Conservation (phyloP, 2,888 invertebrate genomes). For the Hemicrepidius hirtus region DNA sequence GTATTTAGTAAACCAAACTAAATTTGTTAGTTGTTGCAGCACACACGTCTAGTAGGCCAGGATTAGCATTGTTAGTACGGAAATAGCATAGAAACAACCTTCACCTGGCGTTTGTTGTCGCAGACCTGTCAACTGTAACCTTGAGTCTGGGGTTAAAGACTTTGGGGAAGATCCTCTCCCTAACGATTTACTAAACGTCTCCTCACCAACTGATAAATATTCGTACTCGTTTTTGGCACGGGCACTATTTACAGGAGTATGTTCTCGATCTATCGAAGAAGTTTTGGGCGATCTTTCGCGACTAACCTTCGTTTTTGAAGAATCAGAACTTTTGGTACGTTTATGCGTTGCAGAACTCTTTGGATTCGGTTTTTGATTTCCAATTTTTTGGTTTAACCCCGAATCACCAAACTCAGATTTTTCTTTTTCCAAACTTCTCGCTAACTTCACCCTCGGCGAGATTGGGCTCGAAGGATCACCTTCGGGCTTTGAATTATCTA, state of each 20-base stretch:
- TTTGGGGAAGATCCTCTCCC: slow-evolving; percentile 48
- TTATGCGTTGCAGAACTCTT: background rate
- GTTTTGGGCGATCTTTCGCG: slow-evolving; percentile 35
- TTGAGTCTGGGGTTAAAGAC: slow-evolving; percentile 48
- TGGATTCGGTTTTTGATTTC: background rate
- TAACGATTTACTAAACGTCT: slow-evolving; percentile 41
- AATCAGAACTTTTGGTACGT: too few relatives aligned
- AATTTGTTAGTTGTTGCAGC: slow-evolving; percentile 45
- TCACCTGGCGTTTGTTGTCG: slow-evolving; percentile 52
- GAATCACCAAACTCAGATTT: background rate
- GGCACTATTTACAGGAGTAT: slow-evolving; percentile 47
- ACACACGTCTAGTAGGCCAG: slow-evolving; percentile 30
- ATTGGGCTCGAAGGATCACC: slow-evolving; percentile 18
- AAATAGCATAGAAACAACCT: slow-evolving; percentile 53
- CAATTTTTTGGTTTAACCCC: background rate
- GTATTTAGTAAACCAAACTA: slow-evolving; percentile 36
- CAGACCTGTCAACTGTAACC: slow-evolving; percentile 55
- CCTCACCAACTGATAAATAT: slow-evolving; percentile 34
- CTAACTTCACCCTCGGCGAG: slow-evolving; percentile 26
- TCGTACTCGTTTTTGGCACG: slow-evolving; percentile 45
- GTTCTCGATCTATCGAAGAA: slow-evolving; percentile 39
- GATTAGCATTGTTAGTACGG: slow-evolving; percentile 49
- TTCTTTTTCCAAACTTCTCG: slow-evolving; percentile 29
- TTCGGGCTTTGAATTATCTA: slow-evolving; percentile 53
- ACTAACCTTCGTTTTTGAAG: background rate